A percentile compares a stretch with the other conserved stretches of the same genome.
Evolutionary conservation across 2,888 invertebrate species (phyloP).

Genomic region (Diarsia dahlii): DNA sequence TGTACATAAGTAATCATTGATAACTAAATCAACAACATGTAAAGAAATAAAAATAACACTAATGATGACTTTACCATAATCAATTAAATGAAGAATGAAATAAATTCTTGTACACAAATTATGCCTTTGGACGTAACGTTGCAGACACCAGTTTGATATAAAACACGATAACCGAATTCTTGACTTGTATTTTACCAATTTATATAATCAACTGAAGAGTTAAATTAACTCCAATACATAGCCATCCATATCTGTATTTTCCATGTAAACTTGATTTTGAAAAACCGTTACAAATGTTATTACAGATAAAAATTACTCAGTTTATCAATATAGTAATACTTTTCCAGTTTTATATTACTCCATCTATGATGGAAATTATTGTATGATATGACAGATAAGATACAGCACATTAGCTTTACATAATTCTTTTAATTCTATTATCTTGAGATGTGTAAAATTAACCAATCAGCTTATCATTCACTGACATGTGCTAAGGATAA

Average conservation of each 20-base stretch:
- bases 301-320: constrained; percentile 11
- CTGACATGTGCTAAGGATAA: not conserved
- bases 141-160: not conserved
- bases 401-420: constrained; percentile 39
- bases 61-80: constrained; percentile 13
- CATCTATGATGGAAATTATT: constrained; percentile 26
- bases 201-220: not conserved
- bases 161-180: not conserved
- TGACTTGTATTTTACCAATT: not conserved
- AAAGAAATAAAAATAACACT: not conserved
- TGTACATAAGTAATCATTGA: not conserved
- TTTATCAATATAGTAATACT: constrained; percentile 38
- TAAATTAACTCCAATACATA: not conserved
- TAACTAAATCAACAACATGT: not conserved
- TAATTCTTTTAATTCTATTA: constrained; percentile 26
- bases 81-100: not conserved
- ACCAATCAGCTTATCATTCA: not conserved
- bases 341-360: constrained; percentile 11
- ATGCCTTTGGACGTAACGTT: not conserved
- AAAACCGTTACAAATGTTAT: not conserved
- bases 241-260: not conserved
- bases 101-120: not conserved
- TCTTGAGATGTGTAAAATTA: not conserved
- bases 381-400: constrained; percentile 46
- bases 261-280: constrained; percentile 5